Evolutionary conservation across 2,113 vertebrate species (phyloP), one percentile per base, ranked within the genome.

Genomic region (Erinaceus europaeus): DNA sequence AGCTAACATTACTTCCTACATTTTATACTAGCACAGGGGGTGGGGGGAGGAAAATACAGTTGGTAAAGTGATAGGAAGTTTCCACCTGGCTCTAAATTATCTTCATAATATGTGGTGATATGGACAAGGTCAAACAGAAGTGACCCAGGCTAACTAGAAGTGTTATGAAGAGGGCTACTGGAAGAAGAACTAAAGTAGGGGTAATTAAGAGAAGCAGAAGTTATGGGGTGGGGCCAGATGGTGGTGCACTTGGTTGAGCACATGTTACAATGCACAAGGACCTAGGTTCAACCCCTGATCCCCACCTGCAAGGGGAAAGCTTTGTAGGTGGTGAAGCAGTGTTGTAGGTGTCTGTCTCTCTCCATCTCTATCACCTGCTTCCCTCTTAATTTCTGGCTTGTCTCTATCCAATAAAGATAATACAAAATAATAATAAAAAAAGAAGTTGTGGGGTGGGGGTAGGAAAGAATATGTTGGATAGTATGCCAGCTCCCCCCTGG

Each of bases 1-100:
- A 87, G 32, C 36, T 44, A 91, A 62, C 21, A 42, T 75, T 55
- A 77, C 36, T 90, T 86, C n/a, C 44, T 86, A 57, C n/a, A 81
- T 29, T 64, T 25, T 68, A 32, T 15, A 32, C 20, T 68, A 72
- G 42, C 29, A 85, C 40, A 83, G 89, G 89, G 7, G 40, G 88
- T 3, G 29, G 57, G 21, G 64, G 86, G 71, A 74, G 52, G 36
- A 81, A 76, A 77, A 64, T 32, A 74, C 12, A 83, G 46, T 17
- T 50, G 46, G 21, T 62, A 46, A 69, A 55, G n/a, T 36, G 65
- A 71, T 1, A 40, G 11, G 55, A 71, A 71, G 36, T 25, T 90
- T 69, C 32, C 55, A 20, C 34, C 34, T 62, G 7, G 40, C 36
- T n/a, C n/a, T n/a, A n/a, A n/a, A n/a, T n/a, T n/a, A n/a, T n/a